Evolutionary conservation across 1,140 invertebrate genomes (phyloP), one percentile per base, ranked within the genome.

Genomic region (Aphidius ervi): DNA sequence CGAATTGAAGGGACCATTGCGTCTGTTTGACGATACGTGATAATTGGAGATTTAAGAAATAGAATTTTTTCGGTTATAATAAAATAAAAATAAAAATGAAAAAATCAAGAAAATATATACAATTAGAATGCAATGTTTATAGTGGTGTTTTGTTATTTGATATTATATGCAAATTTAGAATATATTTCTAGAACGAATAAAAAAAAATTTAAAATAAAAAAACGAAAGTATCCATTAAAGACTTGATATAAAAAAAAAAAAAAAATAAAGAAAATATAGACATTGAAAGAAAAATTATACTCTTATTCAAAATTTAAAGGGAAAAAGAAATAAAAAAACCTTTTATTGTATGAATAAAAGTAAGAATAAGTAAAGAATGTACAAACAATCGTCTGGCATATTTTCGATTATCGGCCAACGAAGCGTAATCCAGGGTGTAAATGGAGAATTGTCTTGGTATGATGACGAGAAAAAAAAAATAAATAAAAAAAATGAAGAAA

Each of bases 351-450:
- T 20, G 46, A 16, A 9, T 20, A 43, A 43, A 43, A 43, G 42
- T 43, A 10, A 43, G 42, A 42, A 20, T 40, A 54, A n/a, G 6
- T 8, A 54, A 16, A 41, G 4, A 9, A 54, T 52, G 37, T 54
- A 42, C 5, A 10, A 42, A 41, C 9, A 8, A 43, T 76, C 74
- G 69, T 68, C 67, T 59, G 73, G 74, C 72, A 77, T 78, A 78
- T 77, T 77, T 77, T 79, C 75, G 76, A 79, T 78, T 75, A 77
- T 76, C 74, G 73, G 66, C 68, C 74, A 76, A 69, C 73, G 71
- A 75, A 78, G 75, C 73, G 74, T 79, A 78, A 79, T 79, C 72
- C 71, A 57, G 58, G 57, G 67, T 63, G 63, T 75, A 77, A 78
- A 78, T 78, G 75, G 70, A 71, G 76, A 67, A 77, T 75, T 76